Conservation (phyloP, 2,888 invertebrate species). For the Yponomeuta malinellus region DNA sequence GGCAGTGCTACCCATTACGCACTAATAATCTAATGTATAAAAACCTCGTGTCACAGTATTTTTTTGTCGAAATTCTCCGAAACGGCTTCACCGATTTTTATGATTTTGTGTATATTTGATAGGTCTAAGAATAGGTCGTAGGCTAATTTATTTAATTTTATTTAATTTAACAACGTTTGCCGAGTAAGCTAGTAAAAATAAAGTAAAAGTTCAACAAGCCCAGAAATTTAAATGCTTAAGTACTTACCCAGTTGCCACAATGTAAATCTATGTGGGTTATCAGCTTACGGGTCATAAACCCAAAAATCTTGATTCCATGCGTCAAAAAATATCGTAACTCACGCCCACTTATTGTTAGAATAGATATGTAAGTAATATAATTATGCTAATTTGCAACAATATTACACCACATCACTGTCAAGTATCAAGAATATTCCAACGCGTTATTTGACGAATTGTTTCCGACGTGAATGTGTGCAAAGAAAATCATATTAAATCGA, state of each 20-base stretch:
- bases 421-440: constrained; percentile 30
- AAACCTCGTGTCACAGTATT: no score
- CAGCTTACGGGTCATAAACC: neutral
- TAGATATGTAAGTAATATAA: constrained; percentile 7
- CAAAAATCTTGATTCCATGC: constrained; percentile 4
- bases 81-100: no score
- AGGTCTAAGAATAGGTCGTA: no score
- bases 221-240: no score
- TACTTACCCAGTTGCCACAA: no score
- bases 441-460: constrained; percentile 22
- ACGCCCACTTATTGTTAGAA: constrained; percentile 1
- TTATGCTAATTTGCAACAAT: constrained; percentile 33
- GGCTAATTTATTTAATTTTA: no score
- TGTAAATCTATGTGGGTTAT: neutral
- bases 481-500: neutral
- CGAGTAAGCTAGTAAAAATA: neutral
- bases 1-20: neutral
- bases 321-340: constrained; percentile 3
- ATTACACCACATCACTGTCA: constrained; percentile 28
- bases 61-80: no score
- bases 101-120: neutral
- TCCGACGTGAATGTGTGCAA: neutral
- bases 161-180: no score
- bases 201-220: neutral
- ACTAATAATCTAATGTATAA: neutral